Conservation (phyloP, 2,888 invertebrate species). For the Prenolepis imparis region DNA sequence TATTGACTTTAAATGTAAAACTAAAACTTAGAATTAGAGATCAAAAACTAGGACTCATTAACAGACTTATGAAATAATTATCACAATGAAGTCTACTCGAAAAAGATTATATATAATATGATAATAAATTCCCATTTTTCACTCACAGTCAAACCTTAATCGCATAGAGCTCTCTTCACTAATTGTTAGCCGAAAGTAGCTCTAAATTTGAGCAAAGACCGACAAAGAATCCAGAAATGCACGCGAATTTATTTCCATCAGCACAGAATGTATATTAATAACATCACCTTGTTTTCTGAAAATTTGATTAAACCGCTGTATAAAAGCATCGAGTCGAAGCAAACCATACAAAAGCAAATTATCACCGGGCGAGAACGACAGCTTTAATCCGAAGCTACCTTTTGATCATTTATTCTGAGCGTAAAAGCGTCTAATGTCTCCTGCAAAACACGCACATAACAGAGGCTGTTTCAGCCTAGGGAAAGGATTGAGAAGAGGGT, state of each 20-base stretch:
- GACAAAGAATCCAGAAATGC: background rate
- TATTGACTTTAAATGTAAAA: background rate
- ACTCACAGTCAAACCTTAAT: constrained; percentile 16
- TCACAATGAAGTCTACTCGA: background rate
- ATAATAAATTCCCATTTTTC: background rate
- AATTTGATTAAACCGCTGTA: constrained; percentile 41
- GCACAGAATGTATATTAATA: constrained; percentile 30
- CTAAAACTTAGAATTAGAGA: background rate
- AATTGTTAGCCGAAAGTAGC: background rate
- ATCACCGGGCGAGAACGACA: constrained; percentile 31
- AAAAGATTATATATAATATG: no score
- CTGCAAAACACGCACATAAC: constrained; percentile 12
- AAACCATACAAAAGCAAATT: constrained; percentile 3
- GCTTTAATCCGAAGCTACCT: constrained; percentile 57
- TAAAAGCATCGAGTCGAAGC: constrained; percentile 34
- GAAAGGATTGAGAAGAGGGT: constrained; percentile 53
- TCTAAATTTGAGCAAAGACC: no score
- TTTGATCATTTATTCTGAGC: constrained; percentile 72
- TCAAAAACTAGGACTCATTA: background rate
- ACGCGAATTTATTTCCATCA: background rate
- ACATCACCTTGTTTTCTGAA: constrained; percentile 30
- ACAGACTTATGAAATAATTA: background rate
- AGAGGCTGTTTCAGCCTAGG: constrained; percentile 28
- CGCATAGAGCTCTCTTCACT: background rate
- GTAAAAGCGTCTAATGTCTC: constrained; percentile 66